Percentiles rank a stretch among this genome's conserved stretches.
Evolutionary conservation across 2,113 vertebrate species (phyloP).

Genomic region (Marcusenius ussheri): DNA sequence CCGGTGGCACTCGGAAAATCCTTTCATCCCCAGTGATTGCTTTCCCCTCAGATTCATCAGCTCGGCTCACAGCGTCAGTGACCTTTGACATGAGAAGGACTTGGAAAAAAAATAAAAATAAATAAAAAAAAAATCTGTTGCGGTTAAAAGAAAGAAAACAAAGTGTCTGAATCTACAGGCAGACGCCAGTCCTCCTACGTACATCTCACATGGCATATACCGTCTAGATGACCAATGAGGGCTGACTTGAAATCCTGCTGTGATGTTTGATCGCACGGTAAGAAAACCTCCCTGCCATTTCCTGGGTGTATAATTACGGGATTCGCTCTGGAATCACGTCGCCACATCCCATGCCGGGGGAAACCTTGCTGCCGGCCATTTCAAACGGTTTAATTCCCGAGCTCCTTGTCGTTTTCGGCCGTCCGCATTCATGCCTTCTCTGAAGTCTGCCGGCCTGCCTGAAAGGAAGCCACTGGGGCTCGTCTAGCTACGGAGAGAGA

Average conservation of each 20-base stretch:
- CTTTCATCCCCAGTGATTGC: slow-evolving; percentile 19
- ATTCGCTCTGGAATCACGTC: background rate
- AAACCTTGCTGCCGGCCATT: background rate
- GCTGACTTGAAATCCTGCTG: background rate
- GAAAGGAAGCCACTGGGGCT: background rate
- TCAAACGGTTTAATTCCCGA: background rate
- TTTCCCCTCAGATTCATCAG: slow-evolving; percentile 19
- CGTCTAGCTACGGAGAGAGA: background rate
- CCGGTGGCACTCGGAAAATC: background rate
- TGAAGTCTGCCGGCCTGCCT: background rate
- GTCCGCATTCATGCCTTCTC: background rate
- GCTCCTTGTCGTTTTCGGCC: background rate
- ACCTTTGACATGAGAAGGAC: background rate
- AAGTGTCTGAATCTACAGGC: background rate
- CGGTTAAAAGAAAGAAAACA: background rate
- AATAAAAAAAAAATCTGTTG: background rate
- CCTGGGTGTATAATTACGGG: background rate
- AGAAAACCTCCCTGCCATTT: background rate
- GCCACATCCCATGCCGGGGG: background rate
- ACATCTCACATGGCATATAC: background rate
- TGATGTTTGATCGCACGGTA: background rate
- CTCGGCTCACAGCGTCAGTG: background rate
- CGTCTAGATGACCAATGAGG: background rate
- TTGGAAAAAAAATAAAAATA: background rate
- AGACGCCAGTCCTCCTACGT: background rate